Evolutionary conservation across 2,113 vertebrate genomes (phyloP).

Genomic region (Osmerus mordax): DNA sequence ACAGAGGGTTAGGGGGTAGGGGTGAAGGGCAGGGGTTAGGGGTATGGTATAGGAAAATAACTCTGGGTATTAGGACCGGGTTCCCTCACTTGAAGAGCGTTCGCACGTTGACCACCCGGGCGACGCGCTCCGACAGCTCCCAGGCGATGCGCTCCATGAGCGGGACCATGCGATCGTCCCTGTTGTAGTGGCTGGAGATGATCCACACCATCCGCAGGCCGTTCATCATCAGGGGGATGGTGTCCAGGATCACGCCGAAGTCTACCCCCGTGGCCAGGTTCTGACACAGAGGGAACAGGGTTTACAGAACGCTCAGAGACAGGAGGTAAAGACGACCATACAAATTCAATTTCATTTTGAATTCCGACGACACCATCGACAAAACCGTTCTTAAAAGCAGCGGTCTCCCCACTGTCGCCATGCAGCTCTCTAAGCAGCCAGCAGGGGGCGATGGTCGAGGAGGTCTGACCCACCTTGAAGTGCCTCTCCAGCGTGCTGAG

Average conservation of each 20-base stretch:
- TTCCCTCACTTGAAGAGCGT: slow-evolving; percentile 79
- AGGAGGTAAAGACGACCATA: background rate
- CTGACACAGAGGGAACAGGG: slow-evolving; percentile 45
- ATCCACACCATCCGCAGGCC: slow-evolving; percentile 85
- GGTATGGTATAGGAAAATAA: background rate
- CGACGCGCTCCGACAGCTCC: slow-evolving; percentile 81
- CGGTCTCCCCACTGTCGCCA: too few relatives aligned
- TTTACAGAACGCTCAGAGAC: too few relatives aligned
- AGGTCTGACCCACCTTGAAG: slow-evolving; percentile 77
- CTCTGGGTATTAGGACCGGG: background rate
- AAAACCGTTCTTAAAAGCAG: too few relatives aligned
- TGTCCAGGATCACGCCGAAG: slow-evolving; percentile 74
- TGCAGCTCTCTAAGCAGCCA: too few relatives aligned
- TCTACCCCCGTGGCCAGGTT: slow-evolving; percentile 68
- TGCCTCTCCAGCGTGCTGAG: slow-evolving; percentile 82
- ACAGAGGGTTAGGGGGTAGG: too few relatives aligned
- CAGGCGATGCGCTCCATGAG: slow-evolving; percentile 90
- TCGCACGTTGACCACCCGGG: slow-evolving; percentile 70
- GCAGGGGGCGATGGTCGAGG: too few relatives aligned
- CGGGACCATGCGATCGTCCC: slow-evolving; percentile 80
- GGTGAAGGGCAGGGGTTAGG: too few relatives aligned
- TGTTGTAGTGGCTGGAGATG: slow-evolving; percentile 86
- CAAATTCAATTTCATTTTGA: background rate
- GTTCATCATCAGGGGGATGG: slow-evolving; percentile 82
- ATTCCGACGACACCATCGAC: too few relatives aligned